These are phyloP conservation scores for Drosophila tripunctata DNA, from an alignment of 2,888 invertebrate genomes.

Conservation along the genomic window DNA sequence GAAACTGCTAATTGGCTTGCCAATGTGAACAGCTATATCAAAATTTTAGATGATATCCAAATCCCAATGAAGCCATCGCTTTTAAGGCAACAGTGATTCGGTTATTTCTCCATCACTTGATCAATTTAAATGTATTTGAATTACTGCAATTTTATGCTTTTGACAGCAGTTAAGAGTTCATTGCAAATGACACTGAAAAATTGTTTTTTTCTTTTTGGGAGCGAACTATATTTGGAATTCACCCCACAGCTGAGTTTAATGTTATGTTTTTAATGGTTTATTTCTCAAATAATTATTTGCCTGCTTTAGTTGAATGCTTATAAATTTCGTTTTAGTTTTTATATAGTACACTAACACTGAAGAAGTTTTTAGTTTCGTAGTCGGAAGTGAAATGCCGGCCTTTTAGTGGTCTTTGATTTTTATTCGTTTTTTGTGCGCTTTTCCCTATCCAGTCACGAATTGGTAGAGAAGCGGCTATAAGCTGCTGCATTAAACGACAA, in stretches of 20 bases:
- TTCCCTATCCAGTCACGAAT: conserved; percentile 9
- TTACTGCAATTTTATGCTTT: too few species aligned
- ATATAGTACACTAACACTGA: background rate
- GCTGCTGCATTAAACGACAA: conserved; percentile 53
- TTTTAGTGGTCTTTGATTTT: conserved; percentile 21
- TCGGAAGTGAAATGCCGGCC: conserved; percentile 1
- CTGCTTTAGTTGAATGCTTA: background rate
- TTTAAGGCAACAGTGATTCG: background rate
- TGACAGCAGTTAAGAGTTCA: background rate
- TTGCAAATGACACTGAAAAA: background rate
- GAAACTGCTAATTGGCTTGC: conserved; percentile 54
- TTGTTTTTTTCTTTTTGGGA: background rate
- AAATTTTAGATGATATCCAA: background rate
- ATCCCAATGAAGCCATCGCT: conserved; percentile 4
- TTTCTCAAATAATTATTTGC: background rate
- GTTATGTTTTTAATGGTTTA: background rate
- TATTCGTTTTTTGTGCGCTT: conserved; percentile 6
- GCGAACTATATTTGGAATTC: background rate
- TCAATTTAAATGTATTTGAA: background rate
- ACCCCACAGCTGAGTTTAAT: background rate
- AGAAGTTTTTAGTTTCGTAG: conserved; percentile 1
- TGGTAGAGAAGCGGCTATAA: conserved; percentile 24
- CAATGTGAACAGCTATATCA: conserved; percentile 33
- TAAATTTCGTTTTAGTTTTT: background rate
- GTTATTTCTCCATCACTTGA: conserved; percentile 1